Percentiles rank a stretch among this genome's conserved stretches.
These are phyloP conservation scores for Altica lythri DNA, from an alignment of 2,888 invertebrate genomes.

Conservation along the genomic window DNA sequence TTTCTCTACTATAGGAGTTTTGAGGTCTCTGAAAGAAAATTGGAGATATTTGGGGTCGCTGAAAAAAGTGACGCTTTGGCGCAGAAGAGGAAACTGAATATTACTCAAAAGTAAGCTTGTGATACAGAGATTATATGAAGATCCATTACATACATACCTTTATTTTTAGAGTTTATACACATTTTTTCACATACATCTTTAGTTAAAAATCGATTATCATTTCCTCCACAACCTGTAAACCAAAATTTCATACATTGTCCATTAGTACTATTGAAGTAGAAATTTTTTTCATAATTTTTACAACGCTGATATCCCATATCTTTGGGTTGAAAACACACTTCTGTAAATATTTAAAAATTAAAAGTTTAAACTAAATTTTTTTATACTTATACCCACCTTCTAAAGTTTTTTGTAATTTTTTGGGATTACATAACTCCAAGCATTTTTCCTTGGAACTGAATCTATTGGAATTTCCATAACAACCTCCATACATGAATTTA, in stretches of 20 bases:
- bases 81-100: no score
- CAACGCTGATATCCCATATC: constrained; percentile 8
- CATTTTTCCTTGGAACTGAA: constrained; percentile 29
- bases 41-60: no score
- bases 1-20: no score
- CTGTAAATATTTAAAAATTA: constrained; percentile 7
- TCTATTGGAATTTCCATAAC: constrained; percentile 31
- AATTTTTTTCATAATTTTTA: constrained; percentile 7
- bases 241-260: constrained; percentile 26
- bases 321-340: constrained; percentile 14
- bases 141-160: constrained; percentile 12
- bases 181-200: constrained; percentile 21
- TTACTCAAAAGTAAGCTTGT: background rate
- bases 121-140: background rate
- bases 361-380: background rate
- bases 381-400: constrained; percentile 2
- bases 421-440: constrained; percentile 18
- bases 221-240: constrained; percentile 30
- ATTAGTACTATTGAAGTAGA: constrained; percentile 9
- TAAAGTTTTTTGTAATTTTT: background rate
- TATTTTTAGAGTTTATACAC: constrained; percentile 17
- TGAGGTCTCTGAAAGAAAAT: no score
- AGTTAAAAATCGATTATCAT: constrained; percentile 26
- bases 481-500: constrained; percentile 29
- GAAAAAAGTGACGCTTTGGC: no score